These are phyloP conservation scores for Sinopyrophorus schimmeli DNA, from an alignment of 2,888 invertebrate genomes.

Conservation along the genomic window DNA sequence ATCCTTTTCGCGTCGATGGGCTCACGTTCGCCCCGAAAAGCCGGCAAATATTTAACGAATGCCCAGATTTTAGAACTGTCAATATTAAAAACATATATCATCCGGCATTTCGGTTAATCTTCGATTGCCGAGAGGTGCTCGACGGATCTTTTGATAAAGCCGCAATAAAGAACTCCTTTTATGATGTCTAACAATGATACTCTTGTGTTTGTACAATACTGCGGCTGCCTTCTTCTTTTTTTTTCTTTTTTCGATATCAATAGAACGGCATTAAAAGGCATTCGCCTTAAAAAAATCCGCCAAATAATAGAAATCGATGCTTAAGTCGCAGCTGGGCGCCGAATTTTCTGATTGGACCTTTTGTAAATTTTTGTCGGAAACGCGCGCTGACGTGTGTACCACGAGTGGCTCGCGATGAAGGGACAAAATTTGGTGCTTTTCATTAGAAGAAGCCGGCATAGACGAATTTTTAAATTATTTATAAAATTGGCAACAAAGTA, in stretches of 20 bases:
- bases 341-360: constrained; percentile 8
- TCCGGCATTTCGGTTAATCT: constrained; percentile 24
- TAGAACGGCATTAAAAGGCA: constrained; percentile 25
- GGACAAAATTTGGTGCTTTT: no score
- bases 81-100: constrained; percentile 18
- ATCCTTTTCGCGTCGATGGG: constrained; percentile 27
- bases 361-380: no score
- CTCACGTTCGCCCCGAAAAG: constrained; percentile 24
- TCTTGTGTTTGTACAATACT: constrained; percentile 28
- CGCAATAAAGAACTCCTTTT: constrained; percentile 29
- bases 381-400: no score
- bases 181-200: constrained; percentile 27
- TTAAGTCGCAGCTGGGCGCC: constrained; percentile 23
- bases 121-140: constrained; percentile 13
- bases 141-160: constrained; percentile 25
- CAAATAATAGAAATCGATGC: constrained; percentile 21
- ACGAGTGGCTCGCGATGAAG: no score
- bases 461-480: no score
- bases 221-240: no score
- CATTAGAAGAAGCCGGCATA: no score
- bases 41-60: constrained; percentile 8
- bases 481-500: no score
- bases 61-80: constrained; percentile 10
- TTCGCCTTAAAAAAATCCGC: constrained; percentile 19
- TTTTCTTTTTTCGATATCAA: constrained; percentile 32